Evolutionary conservation across 1,140 invertebrate genomes (phyloP), one percentile per base, ranked within the genome.

Genomic region (Capitella teleta): DNA sequence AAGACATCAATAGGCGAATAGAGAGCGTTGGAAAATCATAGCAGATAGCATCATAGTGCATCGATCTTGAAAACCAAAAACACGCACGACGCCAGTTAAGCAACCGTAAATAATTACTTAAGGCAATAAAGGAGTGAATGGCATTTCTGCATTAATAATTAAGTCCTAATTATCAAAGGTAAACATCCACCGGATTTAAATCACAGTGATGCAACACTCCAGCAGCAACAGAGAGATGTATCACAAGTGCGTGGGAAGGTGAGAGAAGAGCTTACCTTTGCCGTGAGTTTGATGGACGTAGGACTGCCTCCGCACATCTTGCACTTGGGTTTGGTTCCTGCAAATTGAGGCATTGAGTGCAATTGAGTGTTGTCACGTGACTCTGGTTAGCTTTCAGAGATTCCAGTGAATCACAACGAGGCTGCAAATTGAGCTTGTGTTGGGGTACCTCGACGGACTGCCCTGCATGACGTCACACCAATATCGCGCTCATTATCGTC

Each of bases 241-340:
- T 16, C 14, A 18, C 45, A 32, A 28, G 18, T n/a, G 18, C 10
- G 18, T 47, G 18, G n/a, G 36, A 32, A 16, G 12, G 18, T 10
- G 28, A 32, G 24, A 8, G 8, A 24, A 10, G 2, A 12, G 24
- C 21, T 37, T 12, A 47, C 45, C 45, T 34, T 47, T 47, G 45
- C 28, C 19, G 45, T 5, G 12, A 47, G 45, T 16, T 23, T 16
- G 30, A 47, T 47, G 19, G 28, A 32, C 18, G 45, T 47, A 21
- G 12, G 26, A 24, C 45, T 36, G 30, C 16, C 21, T 47, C 45
- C 45, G 36, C 45, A 47, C 26, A 47, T 47, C 26, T 47, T 47
- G 16, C 45, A 47, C 45, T 36, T 34, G 2, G 19, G 8, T 34
- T 47, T 4, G 16, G 25, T 32, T 8, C 18, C 45, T 47, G 32